Evolutionary conservation across 2,888 invertebrate species (phyloP), one percentile per base, ranked within the genome.

Genomic region (Panorpa germanica): DNA sequence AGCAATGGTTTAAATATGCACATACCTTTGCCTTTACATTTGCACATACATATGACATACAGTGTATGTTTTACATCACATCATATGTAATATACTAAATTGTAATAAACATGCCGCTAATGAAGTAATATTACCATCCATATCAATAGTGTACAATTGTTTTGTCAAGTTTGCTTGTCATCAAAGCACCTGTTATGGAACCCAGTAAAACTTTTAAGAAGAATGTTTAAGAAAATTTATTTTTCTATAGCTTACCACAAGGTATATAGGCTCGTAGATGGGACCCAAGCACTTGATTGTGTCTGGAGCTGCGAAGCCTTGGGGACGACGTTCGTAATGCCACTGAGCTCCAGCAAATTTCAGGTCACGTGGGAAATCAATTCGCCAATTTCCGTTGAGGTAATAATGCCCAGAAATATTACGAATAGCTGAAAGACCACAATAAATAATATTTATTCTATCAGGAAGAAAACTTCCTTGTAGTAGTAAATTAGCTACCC

Each of bases 371-470:
- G 90, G 86, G 49, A 85, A 85, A 55, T 90, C 85, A 45, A 96
- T 88, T 46, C 80, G 70, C 75, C 86, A 91, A 49, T 90, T 77
- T 2, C 95, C 95, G 53, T 96, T 96, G 29, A 96, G 59, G 48
- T 86, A 88, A 50, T 81, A 96, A 41, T 78, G 65, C 4, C 80
- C 81, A 26, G 73, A 63, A 32, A 70, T 61, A 51, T 86, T 85
- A 38, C 88, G 68, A 28, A 93, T 63, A 4, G 91, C 93, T 76
- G 48, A n/a, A 49, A 51, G 19, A 29, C 7, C 16, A 21, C 12
- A 26, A 11, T 12, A 10, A 10, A 7, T 26, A 15, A 12, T n/a
- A n/a, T n/a, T n/a, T n/a, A 26, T 20, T 21, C 14, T 26, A 9
- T 15, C 10, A 11, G 10, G 29, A 11, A 9, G 14, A 12, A 19